Evolutionary conservation across 1,140 invertebrate species (phyloP).

Genomic region (Bombus confusus): DNA sequence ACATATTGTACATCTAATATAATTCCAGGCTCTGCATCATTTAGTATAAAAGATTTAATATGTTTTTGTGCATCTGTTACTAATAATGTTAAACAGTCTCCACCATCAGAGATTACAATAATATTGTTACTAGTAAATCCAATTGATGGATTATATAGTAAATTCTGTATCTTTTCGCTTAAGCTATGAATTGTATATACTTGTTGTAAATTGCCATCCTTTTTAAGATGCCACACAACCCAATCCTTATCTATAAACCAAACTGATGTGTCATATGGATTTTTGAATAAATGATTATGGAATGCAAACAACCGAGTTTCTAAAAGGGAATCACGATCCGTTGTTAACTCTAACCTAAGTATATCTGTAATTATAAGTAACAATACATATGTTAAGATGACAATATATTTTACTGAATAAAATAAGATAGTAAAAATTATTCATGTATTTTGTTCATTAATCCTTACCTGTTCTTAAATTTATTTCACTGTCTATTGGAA

Average conservation of each 20-base stretch:
- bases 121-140: slow-evolving; percentile 75
- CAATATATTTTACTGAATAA: neutral
- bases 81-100: slow-evolving; percentile 72
- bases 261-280: slow-evolving; percentile 75
- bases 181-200: slow-evolving; percentile 59
- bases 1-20: slow-evolving; percentile 74
- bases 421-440: no score
- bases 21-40: slow-evolving; percentile 70
- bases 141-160: slow-evolving; percentile 76
- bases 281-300: slow-evolving; percentile 80
- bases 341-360: slow-evolving; percentile 69
- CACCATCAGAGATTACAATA: slow-evolving; percentile 70
- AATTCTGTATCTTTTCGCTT: slow-evolving; percentile 40
- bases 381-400: neutral
- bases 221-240: slow-evolving; percentile 71
- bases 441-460: slow-evolving; percentile 7
- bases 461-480: slow-evolving; percentile 67
- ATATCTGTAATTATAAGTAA: slow-evolving; percentile 68
- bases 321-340: slow-evolving; percentile 75
- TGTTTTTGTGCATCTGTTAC: slow-evolving; percentile 39
- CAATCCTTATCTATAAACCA: slow-evolving; percentile 77
- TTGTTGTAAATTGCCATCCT: slow-evolving; percentile 57
- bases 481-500: slow-evolving; percentile 65
- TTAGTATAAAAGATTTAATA: slow-evolving; percentile 55
- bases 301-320: slow-evolving; percentile 79